These are phyloP conservation scores for Yponomeuta cagnagella DNA, from an alignment of 2,888 invertebrate genomes.

Conservation along the genomic window DNA sequence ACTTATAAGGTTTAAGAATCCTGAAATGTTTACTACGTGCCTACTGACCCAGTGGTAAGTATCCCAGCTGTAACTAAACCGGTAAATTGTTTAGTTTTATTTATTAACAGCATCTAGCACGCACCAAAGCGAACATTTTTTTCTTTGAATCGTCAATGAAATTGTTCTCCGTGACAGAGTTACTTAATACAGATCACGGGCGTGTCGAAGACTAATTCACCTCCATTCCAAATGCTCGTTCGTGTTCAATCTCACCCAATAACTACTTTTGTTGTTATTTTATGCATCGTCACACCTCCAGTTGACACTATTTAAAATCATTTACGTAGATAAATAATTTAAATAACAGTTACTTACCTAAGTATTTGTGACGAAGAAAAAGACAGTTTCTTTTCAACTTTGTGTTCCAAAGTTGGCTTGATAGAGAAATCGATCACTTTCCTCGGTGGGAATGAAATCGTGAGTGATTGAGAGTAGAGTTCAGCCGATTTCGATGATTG, in stretches of 20 bases:
- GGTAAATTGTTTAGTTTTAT: conserved; percentile 6
- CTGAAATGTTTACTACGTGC: not conserved
- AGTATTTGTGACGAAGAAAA: no score
- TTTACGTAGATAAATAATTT: not conserved
- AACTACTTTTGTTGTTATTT: not conserved
- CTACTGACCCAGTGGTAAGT: not conserved
- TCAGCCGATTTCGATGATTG: not conserved
- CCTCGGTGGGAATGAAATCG: not conserved
- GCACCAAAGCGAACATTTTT: not conserved
- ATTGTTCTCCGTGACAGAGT: conserved; percentile 5
- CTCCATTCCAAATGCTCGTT: not conserved
- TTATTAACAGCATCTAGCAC: conserved; percentile 1
- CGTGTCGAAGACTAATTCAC: not conserved
- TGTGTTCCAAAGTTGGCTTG: not conserved
- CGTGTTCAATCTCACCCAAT: not conserved
- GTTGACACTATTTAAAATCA: not conserved
- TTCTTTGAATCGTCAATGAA: conserved; percentile 4
- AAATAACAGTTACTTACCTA: no score
- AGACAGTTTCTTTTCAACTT: not conserved
- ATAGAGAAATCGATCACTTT: not conserved
- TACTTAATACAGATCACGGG: not conserved
- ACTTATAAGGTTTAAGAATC: not conserved
- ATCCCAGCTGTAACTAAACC: not conserved
- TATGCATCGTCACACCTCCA: not conserved
- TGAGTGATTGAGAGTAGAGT: not conserved